Percentiles rank a stretch among this genome's conserved stretches.
Conservation (phyloP, 2,888 invertebrate species). For the Vannuccia rotundouncinata region DNA sequence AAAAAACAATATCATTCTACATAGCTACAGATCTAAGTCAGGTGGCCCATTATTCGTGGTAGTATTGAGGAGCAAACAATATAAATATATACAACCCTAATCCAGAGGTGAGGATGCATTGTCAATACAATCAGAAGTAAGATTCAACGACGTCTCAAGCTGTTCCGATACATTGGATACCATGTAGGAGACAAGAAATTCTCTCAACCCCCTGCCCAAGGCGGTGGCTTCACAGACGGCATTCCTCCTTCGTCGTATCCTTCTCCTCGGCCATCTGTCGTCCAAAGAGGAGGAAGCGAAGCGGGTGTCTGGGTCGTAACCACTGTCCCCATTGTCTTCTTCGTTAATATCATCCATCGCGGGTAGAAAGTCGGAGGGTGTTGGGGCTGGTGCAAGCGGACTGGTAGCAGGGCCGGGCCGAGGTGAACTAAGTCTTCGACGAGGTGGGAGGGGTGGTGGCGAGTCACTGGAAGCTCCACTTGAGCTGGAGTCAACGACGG, state of each 20-base stretch:
- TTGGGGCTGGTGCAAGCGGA: neutral
- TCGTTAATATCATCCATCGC: constrained; percentile 17
- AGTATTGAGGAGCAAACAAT: too few species aligned
- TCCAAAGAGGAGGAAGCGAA: neutral
- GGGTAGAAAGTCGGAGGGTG: constrained; percentile 8
- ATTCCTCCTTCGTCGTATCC: neutral
- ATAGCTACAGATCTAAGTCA: too few species aligned
- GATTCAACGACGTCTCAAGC: neutral
- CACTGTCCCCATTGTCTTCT: neutral
- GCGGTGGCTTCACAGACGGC: constrained; percentile 3
- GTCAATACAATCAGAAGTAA: neutral
- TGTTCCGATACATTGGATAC: neutral
- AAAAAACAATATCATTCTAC: too few species aligned
- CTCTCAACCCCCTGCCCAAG: neutral
- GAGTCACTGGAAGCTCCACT: neutral
- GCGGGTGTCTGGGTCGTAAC: neutral
- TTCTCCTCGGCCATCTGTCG: neutral
- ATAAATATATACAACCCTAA: too few species aligned
- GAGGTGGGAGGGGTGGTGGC: neutral
- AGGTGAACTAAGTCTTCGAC: neutral
- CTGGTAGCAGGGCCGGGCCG: neutral
- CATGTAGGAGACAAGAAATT: constrained; percentile 11
- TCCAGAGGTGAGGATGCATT: too few species aligned
- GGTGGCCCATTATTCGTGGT: too few species aligned
- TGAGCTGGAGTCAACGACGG: neutral